Evolutionary conservation across 2,113 vertebrate species (phyloP), one percentile per base, ranked within the genome.

Genomic region (Melanotaenia duboulayi): DNA sequence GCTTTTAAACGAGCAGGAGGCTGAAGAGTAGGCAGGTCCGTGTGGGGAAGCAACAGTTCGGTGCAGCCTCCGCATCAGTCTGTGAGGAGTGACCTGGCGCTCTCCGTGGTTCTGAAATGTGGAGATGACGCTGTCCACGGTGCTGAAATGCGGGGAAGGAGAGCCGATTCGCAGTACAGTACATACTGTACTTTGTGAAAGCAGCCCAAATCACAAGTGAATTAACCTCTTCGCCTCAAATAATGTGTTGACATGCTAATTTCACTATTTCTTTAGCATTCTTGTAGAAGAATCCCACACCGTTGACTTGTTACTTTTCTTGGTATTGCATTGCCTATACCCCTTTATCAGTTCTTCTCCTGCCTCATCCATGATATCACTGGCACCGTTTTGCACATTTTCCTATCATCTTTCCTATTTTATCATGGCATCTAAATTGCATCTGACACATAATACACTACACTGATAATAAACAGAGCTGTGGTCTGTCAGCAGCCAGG

Each of bases 31-130:
- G 61, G 40, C 8, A 40, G 71, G 54, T 60, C 20, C 32, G 52
- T 60, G 65, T 42, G 24, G 25, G 11, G 10, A 71, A 79, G 87
- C 87, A 91, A 91, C 89, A 89, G 89, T 88, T 90, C 88, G 55
- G 71, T 50, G 59, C 82, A 82, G 77, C 74, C 86, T 78, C 84
- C 72, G 81, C 82, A 65, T 49, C 78, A 69, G 77, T 61, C 71
- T 16, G 57, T 62, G 82, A 39, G 16, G 66, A 70, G 65, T 70
- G 66, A 79, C 79, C 72, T 83, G 75, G 37, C 65, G 79, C 89
- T 90, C 77, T 85, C 86, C 86, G 13, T 40, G 86, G 84, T 83
- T 78, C 84, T 85, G 75, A 80, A 71, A 63, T 49, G 24, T 35
- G 28, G 23, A 49, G 54, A 13, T 58, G 54, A 49, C 52, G 74